phyloP scores from a whole-genome alignment of 2,888 invertebrate species.

The Bembecia ichneumoniformis region DNA sequence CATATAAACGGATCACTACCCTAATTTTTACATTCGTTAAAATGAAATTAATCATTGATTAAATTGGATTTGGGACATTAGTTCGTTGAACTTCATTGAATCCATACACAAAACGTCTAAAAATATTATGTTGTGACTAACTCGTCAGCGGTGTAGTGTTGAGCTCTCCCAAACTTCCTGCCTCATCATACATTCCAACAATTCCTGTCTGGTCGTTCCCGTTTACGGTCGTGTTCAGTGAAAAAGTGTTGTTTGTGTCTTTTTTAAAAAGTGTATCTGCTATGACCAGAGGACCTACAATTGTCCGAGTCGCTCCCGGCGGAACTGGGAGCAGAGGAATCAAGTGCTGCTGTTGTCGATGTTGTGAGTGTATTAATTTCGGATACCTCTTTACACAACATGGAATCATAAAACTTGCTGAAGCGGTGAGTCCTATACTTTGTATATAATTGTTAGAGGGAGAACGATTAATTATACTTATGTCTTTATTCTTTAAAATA shows the following conservation, averaged over 20 bases:
- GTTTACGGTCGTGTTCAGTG: not conserved
- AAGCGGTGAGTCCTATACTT: constrained; percentile 74
- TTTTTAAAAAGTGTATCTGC: constrained; percentile 12
- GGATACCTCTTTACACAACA: constrained; percentile 80
- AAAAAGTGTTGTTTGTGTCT: not conserved
- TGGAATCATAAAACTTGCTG: constrained; percentile 81
- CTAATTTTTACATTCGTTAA: too few species aligned
- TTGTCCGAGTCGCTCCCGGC: constrained; percentile 54
- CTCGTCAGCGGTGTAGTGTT: constrained; percentile 39
- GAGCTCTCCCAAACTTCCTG: constrained; percentile 51
- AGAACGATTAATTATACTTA: too few species aligned
- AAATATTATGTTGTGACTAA: constrained; percentile 64
- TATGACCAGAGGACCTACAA: constrained; percentile 63
- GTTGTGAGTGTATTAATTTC: constrained; percentile 85
- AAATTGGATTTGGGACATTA: constrained; percentile 14
- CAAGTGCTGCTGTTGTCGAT: constrained; percentile 81
- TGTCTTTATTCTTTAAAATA: too few species aligned
- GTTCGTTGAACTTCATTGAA: constrained; percentile 36
- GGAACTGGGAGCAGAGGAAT: constrained; percentile 63
- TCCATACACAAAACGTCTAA: constrained; percentile 44
- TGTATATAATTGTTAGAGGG: too few species aligned
- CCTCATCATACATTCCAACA: constrained; percentile 19
- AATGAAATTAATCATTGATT: too few species aligned
- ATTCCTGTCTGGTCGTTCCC: constrained; percentile 2
- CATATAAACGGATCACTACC: too few species aligned